Conservation (phyloP, 2,888 invertebrate genomes). For the Serrognathus titanus region DNA sequence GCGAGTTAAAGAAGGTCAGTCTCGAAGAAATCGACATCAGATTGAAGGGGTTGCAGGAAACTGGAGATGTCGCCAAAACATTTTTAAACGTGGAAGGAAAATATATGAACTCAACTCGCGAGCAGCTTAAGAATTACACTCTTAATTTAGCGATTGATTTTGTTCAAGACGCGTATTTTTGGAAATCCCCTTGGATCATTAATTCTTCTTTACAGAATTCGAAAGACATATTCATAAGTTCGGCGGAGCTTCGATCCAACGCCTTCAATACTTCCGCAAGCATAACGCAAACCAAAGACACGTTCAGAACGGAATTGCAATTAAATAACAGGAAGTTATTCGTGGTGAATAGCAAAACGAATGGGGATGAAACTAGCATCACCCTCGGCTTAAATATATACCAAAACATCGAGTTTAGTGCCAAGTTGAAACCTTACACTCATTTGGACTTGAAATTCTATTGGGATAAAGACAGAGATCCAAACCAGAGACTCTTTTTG, state of each 20-base stretch:
- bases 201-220: conserved; percentile 23
- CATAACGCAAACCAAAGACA: conserved; percentile 21
- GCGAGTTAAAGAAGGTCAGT: conserved; percentile 11
- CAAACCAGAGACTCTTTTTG: conserved; percentile 19
- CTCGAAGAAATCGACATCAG: conserved; percentile 4
- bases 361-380: conserved; percentile 14
- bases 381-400: conserved; percentile 28
- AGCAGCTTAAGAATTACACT: conserved; percentile 22
- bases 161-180: conserved; percentile 9
- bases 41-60: conserved; percentile 13
- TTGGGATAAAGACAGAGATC: conserved; percentile 30
- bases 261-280: conserved; percentile 17
- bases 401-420: conserved; percentile 27
- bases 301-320: conserved; percentile 20
- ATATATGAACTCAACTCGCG: conserved; percentile 23
- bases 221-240: conserved; percentile 23
- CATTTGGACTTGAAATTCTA: conserved; percentile 24
- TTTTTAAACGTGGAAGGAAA: conserved; percentile 20
- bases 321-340: conserved; percentile 24
- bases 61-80: conserved; percentile 4
- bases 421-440: conserved; percentile 21
- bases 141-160: conserved; percentile 21
- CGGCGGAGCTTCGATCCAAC: conserved; percentile 15
- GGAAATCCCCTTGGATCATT: conserved; percentile 24
- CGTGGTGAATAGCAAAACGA: conserved; percentile 17